Percentiles rank a stretch among this genome's conserved stretches.
Evolutionary conservation across 2,113 vertebrate genomes (phyloP).

Genomic region (Syrmaticus mikado): DNA sequence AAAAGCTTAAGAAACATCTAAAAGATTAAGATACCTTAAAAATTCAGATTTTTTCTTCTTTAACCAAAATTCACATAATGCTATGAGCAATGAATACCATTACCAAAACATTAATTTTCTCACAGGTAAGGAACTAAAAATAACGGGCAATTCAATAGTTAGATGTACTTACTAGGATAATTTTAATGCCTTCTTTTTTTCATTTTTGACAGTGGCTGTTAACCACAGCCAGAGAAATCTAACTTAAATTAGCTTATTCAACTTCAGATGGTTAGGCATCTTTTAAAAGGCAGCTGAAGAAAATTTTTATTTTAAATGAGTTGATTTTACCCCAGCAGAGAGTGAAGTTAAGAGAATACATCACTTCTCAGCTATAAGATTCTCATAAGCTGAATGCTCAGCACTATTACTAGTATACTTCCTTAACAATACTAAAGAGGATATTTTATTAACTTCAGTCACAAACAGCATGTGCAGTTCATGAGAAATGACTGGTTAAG

Average conservation of each 20-base stretch:
- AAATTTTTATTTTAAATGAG: not conserved
- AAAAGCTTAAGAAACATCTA: not conserved
- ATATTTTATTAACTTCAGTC: not conserved
- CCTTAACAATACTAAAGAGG: not conserved
- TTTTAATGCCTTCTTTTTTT: not conserved
- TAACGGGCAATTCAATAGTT: conserved; percentile 1
- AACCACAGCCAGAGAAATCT: not conserved
- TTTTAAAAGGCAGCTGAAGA: not conserved
- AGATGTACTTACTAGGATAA: not conserved
- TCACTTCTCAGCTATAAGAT: not conserved
- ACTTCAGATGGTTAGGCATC: not conserved
- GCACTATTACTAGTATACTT: not conserved
- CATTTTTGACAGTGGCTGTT: not conserved
- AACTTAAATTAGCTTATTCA: not conserved
- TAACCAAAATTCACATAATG: not conserved
- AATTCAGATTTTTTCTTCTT: not conserved
- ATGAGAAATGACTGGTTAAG: not conserved
- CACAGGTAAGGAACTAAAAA: not conserved
- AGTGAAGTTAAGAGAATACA: not conserved
- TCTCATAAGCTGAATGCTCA: not conserved
- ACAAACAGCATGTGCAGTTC: not conserved
- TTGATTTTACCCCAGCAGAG: not conserved
- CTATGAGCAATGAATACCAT: not conserved
- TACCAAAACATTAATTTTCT: not conserved
- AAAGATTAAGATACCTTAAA: not conserved